Evolutionary conservation across 2,797 vertebrate genomes (phyloP).

Genomic region (Todus mexicanus): DNA sequence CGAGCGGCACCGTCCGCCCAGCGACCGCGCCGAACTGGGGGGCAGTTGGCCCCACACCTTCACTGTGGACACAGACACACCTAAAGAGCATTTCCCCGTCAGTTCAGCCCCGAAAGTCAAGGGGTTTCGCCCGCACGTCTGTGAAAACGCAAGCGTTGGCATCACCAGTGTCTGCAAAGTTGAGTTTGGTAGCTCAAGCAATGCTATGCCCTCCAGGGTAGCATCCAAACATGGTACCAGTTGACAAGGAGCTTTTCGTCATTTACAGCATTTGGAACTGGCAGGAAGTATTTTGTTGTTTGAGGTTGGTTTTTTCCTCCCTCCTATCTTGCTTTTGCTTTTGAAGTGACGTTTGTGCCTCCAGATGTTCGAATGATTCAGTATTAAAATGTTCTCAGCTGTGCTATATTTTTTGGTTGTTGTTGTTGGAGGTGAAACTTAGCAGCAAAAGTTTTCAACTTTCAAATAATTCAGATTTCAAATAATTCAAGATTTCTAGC

Average conservation of each 20-base stretch:
- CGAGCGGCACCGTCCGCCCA: slow-evolving; percentile 54
- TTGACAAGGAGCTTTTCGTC: neutral
- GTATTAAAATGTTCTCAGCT: neutral
- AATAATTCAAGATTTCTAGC: neutral
- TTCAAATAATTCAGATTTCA: neutral
- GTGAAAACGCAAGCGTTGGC: rapidly evolving
- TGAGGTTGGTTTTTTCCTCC: neutral
- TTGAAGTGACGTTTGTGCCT: neutral
- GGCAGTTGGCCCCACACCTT: no score
- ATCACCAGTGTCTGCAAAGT: neutral
- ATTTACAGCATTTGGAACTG: neutral
- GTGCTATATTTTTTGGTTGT: rapidly evolving
- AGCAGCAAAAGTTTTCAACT: neutral
- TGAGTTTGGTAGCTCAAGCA: neutral
- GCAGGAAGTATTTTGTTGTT: neutral
- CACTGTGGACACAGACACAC: rapidly evolving
- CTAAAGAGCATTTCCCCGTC: neutral
- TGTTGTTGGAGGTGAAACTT: neutral
- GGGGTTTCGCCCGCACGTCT: neutral
- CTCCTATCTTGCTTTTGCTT: neutral
- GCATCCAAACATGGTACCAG: neutral
- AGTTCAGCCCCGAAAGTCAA: neutral
- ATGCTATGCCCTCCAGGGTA: rapidly evolving
- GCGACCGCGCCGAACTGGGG: no score
- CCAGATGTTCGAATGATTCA: neutral